A percentile compares a stretch with the other conserved stretches of the same genome.
Conservation (phyloP, 2,797 vertebrate genomes). For the Dendrocincla tyrannina region DNA sequence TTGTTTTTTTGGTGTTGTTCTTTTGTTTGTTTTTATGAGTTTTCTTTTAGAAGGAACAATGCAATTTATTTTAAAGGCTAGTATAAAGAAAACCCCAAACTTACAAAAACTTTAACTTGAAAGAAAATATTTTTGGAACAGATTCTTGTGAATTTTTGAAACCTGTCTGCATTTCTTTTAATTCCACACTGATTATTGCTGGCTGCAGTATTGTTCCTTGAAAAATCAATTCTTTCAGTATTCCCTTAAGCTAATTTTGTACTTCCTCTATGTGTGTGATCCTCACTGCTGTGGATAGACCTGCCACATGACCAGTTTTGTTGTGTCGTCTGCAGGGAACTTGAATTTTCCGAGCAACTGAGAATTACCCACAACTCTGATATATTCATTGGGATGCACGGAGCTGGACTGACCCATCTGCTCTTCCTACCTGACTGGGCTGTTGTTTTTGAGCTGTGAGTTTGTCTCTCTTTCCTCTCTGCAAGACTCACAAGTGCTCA, state of each 20-base stretch:
- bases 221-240: not conserved
- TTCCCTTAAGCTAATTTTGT: not conserved
- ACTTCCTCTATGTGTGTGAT: not conserved
- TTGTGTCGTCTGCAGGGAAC: constrained; percentile 78
- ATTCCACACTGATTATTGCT: not conserved
- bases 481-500: not conserved
- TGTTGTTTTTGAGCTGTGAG: constrained; percentile 95
- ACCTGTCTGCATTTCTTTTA: not conserved
- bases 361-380: constrained; percentile 94
- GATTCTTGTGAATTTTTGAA: not conserved
- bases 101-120: not conserved
- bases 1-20: not conserved
- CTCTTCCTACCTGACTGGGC: constrained; percentile 99
- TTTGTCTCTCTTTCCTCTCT: not conserved
- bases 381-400: constrained; percentile 96
- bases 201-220: not conserved
- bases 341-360: constrained; percentile 90
- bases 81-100: not conserved
- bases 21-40: fast-evolving
- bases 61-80: not conserved
- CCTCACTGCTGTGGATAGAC: not conserved
- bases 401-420: constrained; percentile 95
- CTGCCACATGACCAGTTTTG: not conserved
- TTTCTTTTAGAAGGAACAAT: not conserved
- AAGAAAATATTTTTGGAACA: not conserved